Evolutionary conservation across 2,113 vertebrate genomes (phyloP).

Genomic region (Engraulis encrasicolus): DNA sequence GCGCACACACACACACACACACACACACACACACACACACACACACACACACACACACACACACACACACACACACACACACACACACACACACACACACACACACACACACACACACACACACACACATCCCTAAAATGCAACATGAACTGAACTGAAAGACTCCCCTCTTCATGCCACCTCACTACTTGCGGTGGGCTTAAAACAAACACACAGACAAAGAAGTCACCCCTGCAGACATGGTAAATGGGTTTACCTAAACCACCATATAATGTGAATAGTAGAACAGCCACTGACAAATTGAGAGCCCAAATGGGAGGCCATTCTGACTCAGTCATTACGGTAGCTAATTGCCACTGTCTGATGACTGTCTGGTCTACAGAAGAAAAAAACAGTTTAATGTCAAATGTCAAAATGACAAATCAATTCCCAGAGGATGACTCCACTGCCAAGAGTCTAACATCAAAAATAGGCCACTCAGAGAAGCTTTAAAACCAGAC

Average conservation of each 20-base stretch:
- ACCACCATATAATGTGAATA: neutral
- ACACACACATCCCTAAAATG: too few relatives aligned
- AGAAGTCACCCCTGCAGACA: neutral
- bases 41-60: neutral
- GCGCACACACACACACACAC: neutral
- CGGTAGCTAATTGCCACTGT: neutral
- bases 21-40: neutral
- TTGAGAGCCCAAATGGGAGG: neutral
- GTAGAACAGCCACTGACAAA: neutral
- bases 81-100: neutral
- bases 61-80: neutral
- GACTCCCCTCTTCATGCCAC: too few relatives aligned
- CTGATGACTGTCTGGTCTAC: neutral
- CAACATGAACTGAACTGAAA: too few relatives aligned
- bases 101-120: constrained; percentile 6
- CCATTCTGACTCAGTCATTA: constrained; percentile 1
- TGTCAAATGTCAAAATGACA: neutral
- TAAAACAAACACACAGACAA: neutral
- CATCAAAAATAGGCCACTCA: neutral
- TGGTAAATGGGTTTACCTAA: neutral
- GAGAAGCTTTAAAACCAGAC: neutral
- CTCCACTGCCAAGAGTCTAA: neutral
- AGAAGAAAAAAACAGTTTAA: neutral
- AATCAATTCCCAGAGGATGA: neutral
- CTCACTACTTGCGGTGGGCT: neutral